These are phyloP conservation scores for Prunella himalayana DNA, from an alignment of 2,113 vertebrate genomes.

Conservation along the genomic window DNA sequence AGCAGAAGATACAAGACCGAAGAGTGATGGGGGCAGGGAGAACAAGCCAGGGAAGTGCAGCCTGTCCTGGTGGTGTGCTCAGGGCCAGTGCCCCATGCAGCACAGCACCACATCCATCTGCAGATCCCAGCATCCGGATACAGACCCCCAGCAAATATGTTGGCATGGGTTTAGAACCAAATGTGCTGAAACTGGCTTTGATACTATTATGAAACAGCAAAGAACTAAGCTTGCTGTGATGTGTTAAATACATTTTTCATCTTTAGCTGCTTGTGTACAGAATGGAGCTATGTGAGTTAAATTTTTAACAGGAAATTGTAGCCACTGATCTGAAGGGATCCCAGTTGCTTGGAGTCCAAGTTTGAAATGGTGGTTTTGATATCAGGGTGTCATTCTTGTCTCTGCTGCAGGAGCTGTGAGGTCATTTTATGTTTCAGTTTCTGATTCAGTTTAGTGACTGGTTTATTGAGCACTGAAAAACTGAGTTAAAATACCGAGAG, in stretches of 20 bases:
- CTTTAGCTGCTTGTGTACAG: not conserved
- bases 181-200: not conserved
- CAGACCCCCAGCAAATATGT: rapidly evolving
- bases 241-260: not conserved
- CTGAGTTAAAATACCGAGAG: not conserved
- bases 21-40: not conserved
- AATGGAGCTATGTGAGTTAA: not conserved
- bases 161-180: not conserved
- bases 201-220: not conserved
- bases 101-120: rapidly evolving
- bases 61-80: not conserved
- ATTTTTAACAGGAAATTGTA: not conserved
- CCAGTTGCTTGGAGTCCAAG: not conserved
- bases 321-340: not conserved
- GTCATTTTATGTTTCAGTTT: not conserved
- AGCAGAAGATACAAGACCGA: rapidly evolving
- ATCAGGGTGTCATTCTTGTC: not conserved
- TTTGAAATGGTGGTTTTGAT: not conserved
- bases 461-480: not conserved
- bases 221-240: not conserved
- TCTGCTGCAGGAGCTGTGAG: not conserved
- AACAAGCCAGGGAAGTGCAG: not conserved
- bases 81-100: rapidly evolving
- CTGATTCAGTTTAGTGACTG: not conserved
- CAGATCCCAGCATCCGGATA: rapidly evolving